Base-by-base conservation (phyloP, 2,888 invertebrate species). In the Yponomeuta cagnagella region DNA sequence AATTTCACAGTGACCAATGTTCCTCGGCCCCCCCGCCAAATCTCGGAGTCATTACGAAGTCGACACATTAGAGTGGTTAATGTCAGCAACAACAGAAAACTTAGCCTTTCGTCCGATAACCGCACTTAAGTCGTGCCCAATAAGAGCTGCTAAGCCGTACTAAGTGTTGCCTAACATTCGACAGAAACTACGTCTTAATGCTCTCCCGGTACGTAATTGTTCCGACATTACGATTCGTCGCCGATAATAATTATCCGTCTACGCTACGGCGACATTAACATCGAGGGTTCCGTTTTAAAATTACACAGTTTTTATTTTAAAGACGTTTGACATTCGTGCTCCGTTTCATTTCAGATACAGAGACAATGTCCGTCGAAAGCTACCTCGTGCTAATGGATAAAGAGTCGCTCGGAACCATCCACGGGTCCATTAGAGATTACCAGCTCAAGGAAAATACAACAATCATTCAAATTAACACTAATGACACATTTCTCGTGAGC, bases 391-490 rank as follows among this genome's bases (percentile, higher is more conserved):
- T 37, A 67, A 67, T 37, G 67, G 67, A 37, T 67, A 67, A 67
- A 67, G 37, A 67, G 43, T 67, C 6, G 31, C 23, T 30, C 48
- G 33, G 33, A 67, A n/a, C 15, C 2, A 37, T 43, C 65, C 65
- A 67, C 69, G 70, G 73, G 70, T 68, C 70, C 70, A 71, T 72
- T 66, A 48, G n/a, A 70, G 82, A 82, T 82, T 78, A 81, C 77
- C 71, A 75, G 52, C 52, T 58, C 15, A 58, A 76, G 79, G 82
- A 84, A 84, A 85, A 80, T 80, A 80, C 81, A 82, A 82, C 78
- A 87, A 86, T 88, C 82, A 83, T 86, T 85, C 78, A 84, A 89
- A 89, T 90, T 87, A 90, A 88, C 85, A 85, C 84, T 90, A 90
- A 90, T 90, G 90, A 90, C 89, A 90, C 84, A 90, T 90, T 86